Conservation (phyloP, 1,140 invertebrate species). For the Coptotermes formosanus region DNA sequence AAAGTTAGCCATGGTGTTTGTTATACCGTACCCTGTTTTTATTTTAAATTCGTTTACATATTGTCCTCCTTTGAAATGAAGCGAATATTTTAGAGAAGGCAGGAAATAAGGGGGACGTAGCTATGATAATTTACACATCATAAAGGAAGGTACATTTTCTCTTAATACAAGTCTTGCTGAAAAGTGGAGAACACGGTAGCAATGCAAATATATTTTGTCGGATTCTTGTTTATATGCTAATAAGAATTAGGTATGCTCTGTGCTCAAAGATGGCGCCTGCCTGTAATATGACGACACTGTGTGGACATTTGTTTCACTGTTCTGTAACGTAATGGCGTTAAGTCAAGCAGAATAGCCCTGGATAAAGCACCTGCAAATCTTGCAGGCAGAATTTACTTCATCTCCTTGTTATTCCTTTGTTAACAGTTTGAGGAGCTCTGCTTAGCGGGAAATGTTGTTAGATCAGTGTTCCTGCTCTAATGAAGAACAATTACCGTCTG, state of each 20-base stretch:
- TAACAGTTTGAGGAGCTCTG: no score
- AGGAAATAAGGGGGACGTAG: background rate
- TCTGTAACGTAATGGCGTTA: no score
- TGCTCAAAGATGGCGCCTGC: background rate
- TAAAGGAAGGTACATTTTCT: conserved; percentile 23
- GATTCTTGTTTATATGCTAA: conserved; percentile 35
- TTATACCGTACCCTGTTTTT: background rate
- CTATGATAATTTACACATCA: conserved; percentile 32
- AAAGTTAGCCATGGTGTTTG: conserved; percentile 27
- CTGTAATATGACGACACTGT: background rate
- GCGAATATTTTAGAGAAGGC: background rate
- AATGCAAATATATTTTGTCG: conserved; percentile 33
- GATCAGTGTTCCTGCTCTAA: no score
- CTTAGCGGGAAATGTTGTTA: no score
- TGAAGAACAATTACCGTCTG: no score
- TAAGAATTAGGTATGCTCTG: conserved; percentile 29
- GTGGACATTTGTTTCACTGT: background rate
- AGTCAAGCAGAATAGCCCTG: no score
- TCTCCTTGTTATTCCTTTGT: no score
- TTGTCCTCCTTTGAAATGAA: conserved; percentile 30
- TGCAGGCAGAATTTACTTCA: no score
- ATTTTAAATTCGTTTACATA: conserved; percentile 33
- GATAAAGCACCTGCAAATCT: no score
- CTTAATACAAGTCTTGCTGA: conserved; percentile 9
- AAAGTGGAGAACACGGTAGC: conserved; percentile 7